Evolutionary conservation across 2,113 vertebrate genomes (phyloP).

Genomic region (Anas platyrhynchos): DNA sequence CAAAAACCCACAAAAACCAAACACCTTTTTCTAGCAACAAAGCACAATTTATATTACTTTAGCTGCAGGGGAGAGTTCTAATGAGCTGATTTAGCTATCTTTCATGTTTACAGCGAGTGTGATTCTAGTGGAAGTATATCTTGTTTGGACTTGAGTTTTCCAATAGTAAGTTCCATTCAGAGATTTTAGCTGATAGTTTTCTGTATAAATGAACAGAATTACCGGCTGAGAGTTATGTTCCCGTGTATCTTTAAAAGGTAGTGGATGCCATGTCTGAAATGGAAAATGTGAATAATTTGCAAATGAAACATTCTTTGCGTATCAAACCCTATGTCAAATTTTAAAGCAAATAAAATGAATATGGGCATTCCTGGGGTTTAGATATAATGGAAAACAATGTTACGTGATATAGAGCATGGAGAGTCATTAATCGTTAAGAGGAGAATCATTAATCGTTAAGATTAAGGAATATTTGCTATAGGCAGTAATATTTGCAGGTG

Average conservation of each 20-base stretch:
- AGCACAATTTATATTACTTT: not conserved
- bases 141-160: conserved; percentile 15
- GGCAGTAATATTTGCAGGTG: not conserved
- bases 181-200: not conserved
- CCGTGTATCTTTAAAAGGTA: not conserved
- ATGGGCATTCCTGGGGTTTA: not conserved
- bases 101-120: not conserved
- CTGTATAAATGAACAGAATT: not conserved
- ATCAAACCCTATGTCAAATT: not conserved
- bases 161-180: not conserved
- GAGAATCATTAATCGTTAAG: not conserved
- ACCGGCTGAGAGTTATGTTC: not conserved
- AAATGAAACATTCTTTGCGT: not conserved
- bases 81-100: not conserved
- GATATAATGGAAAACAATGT: not conserved
- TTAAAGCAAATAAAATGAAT: not conserved
- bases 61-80: conserved; percentile 11
- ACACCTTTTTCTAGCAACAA: not conserved
- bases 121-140: not conserved
- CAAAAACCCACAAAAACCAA: no score
- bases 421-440: not conserved
- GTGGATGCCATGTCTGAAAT: accelerated
- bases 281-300: not conserved
- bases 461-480: not conserved
- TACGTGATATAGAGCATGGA: not conserved